Evolutionary conservation across 2,888 invertebrate species (phyloP), one percentile per base, ranked within the genome.

Genomic region (Tipula unca): DNA sequence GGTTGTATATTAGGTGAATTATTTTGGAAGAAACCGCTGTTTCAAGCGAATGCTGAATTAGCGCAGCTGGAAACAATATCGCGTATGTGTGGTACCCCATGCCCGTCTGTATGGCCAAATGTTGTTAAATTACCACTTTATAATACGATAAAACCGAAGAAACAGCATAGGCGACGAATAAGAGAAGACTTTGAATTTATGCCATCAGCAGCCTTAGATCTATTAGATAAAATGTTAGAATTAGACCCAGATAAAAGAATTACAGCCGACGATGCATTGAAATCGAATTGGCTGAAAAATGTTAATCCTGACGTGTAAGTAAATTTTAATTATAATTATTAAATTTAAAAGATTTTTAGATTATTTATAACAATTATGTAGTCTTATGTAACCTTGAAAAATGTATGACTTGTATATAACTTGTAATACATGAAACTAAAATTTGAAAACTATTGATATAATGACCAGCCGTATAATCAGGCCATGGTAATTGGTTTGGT

Each of bases 1-100:
- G 99, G 99, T 88, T 99, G 99, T 90, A 99, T 99, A 88, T 93
- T 99, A 85, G 99, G 99, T 10, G 99, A 99, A 92, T 92, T 99
- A 86, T 99, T 99, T 92, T 93, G 95, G 84, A 98, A 98, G 89
- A 96, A 97, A 88, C 99, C 99, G 0, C 93, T 99, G 84, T 99
- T 99, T 91, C 98, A 97, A 93, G 99, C 98, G 0, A 97, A 96
- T 90, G 93, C 95, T 85, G 99, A 99, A 92, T 93, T 97, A 93
- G 94, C 95, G 91, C 99, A 99, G 90, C 91, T 99, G 87, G 99
- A 99, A 89, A 94, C 96, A 90, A 99, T 99, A 89, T 97, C 98
- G 0, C 93, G 96, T 86, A 93, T 97, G 29, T 99, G 99, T 92
- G 99, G 99, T 20, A 97, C 98, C 0, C 99, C 99, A 0, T 95